Evolutionary conservation across 2,797 vertebrate species (phyloP), one percentile per base, ranked within the genome.

Genomic region (Hydrophis major): DNA sequence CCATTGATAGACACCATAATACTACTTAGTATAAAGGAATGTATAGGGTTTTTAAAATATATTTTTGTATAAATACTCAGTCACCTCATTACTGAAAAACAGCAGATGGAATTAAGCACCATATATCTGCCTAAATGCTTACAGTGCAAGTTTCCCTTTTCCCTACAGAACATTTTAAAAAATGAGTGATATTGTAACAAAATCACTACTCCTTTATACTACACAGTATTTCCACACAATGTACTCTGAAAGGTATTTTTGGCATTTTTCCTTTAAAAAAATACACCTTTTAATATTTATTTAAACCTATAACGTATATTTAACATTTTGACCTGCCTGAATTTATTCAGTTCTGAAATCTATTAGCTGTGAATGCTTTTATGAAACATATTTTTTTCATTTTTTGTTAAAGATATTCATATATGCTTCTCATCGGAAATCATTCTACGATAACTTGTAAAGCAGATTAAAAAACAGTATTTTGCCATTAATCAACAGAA

Each of bases 121-220:
- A 95, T 96, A 94, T 96, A 95, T 96, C 95, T 96, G 96, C 92
- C 96, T 96, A 94, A 92, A 94, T 97, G 94, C 94, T 96, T 94
- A 96, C 96, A 97, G 97, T 97, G 97, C 97, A 97, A 97, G 96
- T 96, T 97, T 96, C 96, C 97, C 96, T 96, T 97, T 97, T 94
- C 95, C 95, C 92, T 95, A 96, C 74, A 93, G 94, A 96, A 95
- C 92, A 63, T 95, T 93, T 66, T 92, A 61, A 94, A 95, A 42
- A 89, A 92, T 93, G 94, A 95, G 90, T 89, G 95, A 91, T 93
- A 93, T 61, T 74, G 74, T 32, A 8, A n/a, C 28, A 89, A 94
- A 95, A 92, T 91, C 94, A 92, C 93, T 90, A 88, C 92, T 95
- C 93, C 94, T 74, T 94, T 86, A 59, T 94, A 91, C 78, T 94